Evolutionary conservation across 2,888 invertebrate genomes (phyloP), one percentile per base, ranked within the genome.

Genomic region (Microctonus hyperodae): DNA sequence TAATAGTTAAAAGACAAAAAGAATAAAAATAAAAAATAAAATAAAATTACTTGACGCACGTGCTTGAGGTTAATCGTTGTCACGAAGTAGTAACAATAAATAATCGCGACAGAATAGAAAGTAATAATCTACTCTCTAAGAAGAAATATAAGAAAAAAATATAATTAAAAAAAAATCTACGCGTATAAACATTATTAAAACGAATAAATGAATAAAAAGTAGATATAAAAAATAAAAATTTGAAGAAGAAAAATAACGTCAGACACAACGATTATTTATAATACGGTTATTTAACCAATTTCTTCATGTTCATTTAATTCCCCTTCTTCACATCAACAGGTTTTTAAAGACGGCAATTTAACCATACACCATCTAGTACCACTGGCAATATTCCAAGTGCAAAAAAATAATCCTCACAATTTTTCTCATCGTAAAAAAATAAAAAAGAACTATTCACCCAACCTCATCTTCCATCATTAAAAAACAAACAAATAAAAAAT

Each of bases 61-160:
- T 55, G 55, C 31, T 28, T 55, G 28, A 28, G 70, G 69, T 73
- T 73, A 73, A 73, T 73, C 71, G 71, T 69, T 69, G 72, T 70
- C 66, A 59, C 64, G 68, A 9, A 67, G 65, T 67, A 56, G 69
- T 67, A 33, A 65, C 70, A 70, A 72, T 72, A 70, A 72, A 62
- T 65, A 28, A n/a, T 44, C 22, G 57, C 64, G 51, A 63, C 57
- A 67, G 72, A 67, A 70, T 7, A 16, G 16, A n/a, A 44, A 16
- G 4, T n/a, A 37, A 37, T n/a, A 44, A 16, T 44, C 44, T 44
- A 44, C 16, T 44, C 44, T 16, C 44, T 9, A 9, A 44, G 16
- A n/a, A 44, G 5, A 20, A n/a, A 7, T 44, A 16, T 16, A 44
- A n/a, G 16, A 16, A n/a, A 13, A 16, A 44, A 44, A 37, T n/a